These are phyloP conservation scores for Chionoecetes opilio DNA, from an alignment of 1,140 invertebrate species.

Conservation along the genomic window DNA sequence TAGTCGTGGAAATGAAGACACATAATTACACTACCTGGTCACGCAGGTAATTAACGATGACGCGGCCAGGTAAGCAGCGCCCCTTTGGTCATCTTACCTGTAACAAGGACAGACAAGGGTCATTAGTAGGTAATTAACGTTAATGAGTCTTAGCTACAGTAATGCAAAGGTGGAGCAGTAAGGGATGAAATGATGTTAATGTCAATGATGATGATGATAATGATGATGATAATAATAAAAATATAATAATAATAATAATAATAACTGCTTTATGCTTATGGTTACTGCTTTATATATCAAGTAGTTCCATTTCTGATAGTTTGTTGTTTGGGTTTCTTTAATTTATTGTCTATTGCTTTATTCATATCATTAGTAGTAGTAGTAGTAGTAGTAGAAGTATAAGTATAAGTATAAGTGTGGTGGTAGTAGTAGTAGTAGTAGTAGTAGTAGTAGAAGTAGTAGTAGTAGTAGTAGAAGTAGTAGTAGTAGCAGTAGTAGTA, in stretches of 20 bases:
- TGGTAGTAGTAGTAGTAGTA: slow-evolving; percentile 50
- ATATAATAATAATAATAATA: background rate
- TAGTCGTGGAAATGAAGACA: background rate
- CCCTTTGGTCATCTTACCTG: background rate
- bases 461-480: background rate
- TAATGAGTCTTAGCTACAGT: background rate
- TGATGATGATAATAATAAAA: background rate
- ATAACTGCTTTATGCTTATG: background rate
- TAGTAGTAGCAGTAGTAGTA: background rate
- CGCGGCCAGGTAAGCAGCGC: background rate
- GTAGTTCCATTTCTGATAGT: too few species aligned
- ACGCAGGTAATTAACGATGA: slow-evolving; percentile 5
- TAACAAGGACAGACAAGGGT: background rate
- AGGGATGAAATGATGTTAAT: background rate
- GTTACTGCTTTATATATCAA: too few species aligned
- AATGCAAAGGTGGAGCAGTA: background rate
- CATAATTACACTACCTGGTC: background rate
- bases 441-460: slow-evolving; percentile 32
- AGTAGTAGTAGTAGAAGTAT: background rate
- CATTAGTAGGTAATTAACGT: background rate
- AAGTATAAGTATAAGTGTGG: slow-evolving; percentile 17
- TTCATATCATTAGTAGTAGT: background rate
- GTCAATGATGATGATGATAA: background rate
- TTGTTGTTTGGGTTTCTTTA: too few species aligned
- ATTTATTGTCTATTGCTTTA: too few species aligned